A percentile compares a stretch with the other conserved stretches of the same genome.
Conservation (phyloP, 2,113 vertebrate genomes). For the Oenanthe oenanthe region DNA sequence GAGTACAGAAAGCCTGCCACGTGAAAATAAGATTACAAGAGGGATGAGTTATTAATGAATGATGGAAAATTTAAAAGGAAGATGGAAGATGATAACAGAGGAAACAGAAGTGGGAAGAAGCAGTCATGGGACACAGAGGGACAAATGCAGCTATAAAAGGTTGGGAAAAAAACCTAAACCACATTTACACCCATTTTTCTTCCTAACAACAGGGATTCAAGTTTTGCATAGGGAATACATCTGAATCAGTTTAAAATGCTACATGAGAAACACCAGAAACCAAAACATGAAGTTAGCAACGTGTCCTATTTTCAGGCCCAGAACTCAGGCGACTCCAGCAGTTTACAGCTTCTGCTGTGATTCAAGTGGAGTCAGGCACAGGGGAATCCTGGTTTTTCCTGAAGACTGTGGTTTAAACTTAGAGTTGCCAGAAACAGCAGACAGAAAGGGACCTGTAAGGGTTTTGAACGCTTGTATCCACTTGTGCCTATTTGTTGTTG, state of each 20-base stretch:
- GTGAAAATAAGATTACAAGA: neutral
- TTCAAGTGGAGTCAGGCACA: neutral
- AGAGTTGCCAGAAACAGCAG: neutral
- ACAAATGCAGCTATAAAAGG: slow-evolving; percentile 58
- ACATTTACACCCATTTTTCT: slow-evolving; percentile 35
- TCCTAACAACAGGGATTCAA: neutral
- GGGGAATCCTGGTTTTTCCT: neutral
- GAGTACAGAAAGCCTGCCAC: neutral
- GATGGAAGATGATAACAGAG: slow-evolving; percentile 14
- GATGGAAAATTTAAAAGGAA: slow-evolving; percentile 5
- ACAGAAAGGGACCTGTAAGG: neutral
- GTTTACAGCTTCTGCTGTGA: neutral
- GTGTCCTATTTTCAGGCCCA: neutral
- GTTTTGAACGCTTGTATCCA: neutral
- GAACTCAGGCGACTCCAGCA: neutral
- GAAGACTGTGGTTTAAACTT: neutral
- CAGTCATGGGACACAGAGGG: neutral
- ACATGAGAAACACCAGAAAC: slow-evolving; percentile 1
- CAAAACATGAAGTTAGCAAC: neutral
- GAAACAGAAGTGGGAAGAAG: slow-evolving; percentile 49
- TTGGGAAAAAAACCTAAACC: slow-evolving; percentile 37
- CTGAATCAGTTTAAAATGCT: slow-evolving; percentile 19
- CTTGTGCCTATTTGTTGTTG: neutral
- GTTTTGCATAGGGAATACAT: neutral
- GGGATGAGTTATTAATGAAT: neutral